Percentiles rank a stretch among this genome's conserved stretches.
Conservation (phyloP, 2,797 vertebrate species). For the Botia kubotai region DNA sequence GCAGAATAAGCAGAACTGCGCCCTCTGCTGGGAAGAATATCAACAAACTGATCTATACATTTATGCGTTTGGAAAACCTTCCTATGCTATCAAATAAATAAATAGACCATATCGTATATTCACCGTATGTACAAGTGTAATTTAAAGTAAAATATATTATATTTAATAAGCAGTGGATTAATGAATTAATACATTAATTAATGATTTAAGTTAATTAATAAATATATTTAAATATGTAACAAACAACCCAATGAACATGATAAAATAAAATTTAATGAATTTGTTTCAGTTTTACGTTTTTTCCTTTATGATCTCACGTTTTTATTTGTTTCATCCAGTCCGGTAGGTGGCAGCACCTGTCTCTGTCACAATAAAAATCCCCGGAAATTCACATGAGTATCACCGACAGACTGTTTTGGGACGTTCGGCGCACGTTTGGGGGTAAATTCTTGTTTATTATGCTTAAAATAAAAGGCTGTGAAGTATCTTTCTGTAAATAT, state of each 20-base stretch:
- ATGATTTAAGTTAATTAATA: too few species aligned
- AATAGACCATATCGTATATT: background rate
- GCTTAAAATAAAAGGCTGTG: accelerated
- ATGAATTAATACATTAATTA: too few species aligned
- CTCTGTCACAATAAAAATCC: background rate
- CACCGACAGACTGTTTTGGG: background rate
- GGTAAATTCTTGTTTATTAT: background rate
- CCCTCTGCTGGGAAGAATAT: background rate
- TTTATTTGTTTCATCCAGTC: background rate
- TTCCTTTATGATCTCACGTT: too few species aligned
- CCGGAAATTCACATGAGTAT: background rate
- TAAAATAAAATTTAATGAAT: too few species aligned
- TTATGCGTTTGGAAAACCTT: background rate
- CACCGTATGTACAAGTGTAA: too few species aligned
- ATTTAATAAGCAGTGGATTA: too few species aligned
- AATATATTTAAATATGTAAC: too few species aligned
- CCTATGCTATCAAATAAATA: background rate
- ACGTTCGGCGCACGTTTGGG: slow-evolving; percentile 11
- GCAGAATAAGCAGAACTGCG: background rate
- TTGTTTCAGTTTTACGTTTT: too few species aligned
- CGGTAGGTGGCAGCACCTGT: slow-evolving; percentile 19
- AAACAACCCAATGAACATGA: too few species aligned
- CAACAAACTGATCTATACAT: background rate
- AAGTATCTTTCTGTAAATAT: background rate
- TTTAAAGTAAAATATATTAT: too few species aligned